phyloP scores from a whole-genome alignment of 2,113 vertebrate species.

The Planiliza haematocheilus region DNA sequence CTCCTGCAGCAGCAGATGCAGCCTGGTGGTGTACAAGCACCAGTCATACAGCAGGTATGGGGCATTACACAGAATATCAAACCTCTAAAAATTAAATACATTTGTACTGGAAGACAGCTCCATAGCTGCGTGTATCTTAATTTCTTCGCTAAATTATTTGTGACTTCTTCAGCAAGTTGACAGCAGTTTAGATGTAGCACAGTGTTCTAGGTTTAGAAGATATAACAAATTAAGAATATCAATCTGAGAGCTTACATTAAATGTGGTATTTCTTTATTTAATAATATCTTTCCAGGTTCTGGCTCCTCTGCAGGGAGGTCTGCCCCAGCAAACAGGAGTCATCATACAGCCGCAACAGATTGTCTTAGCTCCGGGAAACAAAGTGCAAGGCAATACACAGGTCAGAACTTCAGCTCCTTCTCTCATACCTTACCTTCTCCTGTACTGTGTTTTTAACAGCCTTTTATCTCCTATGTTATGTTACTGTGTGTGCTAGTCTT shows the following conservation, averaged over 20 bases:
- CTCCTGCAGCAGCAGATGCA: slow-evolving; percentile 97
- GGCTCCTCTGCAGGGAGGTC: slow-evolving; percentile 91
- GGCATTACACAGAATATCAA: neutral
- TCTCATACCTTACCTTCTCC: too few species aligned
- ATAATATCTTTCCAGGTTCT: slow-evolving; percentile 86
- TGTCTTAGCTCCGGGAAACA: slow-evolving; percentile 93
- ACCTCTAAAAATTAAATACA: too few species aligned
- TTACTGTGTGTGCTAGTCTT: too few species aligned
- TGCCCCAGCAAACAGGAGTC: slow-evolving; percentile 95
- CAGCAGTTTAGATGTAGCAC: neutral
- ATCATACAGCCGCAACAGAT: slow-evolving; percentile 99
- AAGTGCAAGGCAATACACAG: slow-evolving; percentile 88
- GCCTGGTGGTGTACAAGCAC: slow-evolving; percentile 93
- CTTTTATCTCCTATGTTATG: neutral
- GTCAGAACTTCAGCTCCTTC: slow-evolving; percentile 79
- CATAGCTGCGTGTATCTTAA: neutral
- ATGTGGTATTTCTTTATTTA: neutral
- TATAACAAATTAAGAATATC: neutral
- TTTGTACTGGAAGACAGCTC: neutral
- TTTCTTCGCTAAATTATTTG: neutral
- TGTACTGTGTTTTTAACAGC: neutral
- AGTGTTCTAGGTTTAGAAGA: neutral
- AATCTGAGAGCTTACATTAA: neutral
- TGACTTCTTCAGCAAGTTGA: too few species aligned
- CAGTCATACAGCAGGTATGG: slow-evolving; percentile 96